Conservation (phyloP, 2,797 vertebrate species). For the Fistularia commersonii region DNA sequence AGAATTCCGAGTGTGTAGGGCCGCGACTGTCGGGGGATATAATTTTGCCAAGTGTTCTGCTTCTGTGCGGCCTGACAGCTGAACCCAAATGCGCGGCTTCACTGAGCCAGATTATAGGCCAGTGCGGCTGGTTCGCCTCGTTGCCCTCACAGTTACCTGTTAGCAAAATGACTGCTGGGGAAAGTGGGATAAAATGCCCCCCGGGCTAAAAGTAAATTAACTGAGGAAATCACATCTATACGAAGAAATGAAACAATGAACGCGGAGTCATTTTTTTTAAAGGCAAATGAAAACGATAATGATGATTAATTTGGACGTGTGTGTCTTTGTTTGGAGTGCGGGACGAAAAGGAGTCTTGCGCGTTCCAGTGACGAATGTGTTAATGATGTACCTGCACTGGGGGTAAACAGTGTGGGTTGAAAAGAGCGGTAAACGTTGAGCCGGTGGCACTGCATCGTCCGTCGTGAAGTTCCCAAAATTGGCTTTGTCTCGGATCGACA, state of each 20-base stretch:
- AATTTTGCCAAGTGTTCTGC: slow-evolving; percentile 72
- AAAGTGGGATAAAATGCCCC: slow-evolving; percentile 25
- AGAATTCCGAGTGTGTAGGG: slow-evolving; percentile 75
- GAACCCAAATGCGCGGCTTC: slow-evolving; percentile 55
- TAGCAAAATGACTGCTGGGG: slow-evolving; percentile 30
- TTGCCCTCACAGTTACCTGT: slow-evolving; percentile 44
- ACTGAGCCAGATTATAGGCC: slow-evolving; percentile 53
- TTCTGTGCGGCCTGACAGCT: slow-evolving; percentile 53
- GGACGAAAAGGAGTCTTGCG: no score
- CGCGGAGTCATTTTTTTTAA: slow-evolving; percentile 6
- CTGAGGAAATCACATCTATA: slow-evolving; percentile 15
- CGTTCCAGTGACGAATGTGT: no score
- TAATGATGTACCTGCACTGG: no score
- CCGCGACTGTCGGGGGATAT: slow-evolving; percentile 60
- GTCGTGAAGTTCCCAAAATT: no score
- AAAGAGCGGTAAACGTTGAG: no score
- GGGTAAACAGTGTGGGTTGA: no score
- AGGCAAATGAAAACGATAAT: background rate
- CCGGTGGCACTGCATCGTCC: no score
- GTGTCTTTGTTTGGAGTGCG: background rate
- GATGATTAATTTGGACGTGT: background rate
- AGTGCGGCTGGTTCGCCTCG: slow-evolving; percentile 23
- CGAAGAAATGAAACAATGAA: slow-evolving; percentile 9
- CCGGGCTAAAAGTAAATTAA: slow-evolving; percentile 31
- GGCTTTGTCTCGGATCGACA: no score